Base-by-base conservation (phyloP, 2,888 invertebrate species). In the Cremastinae sp. region DNA sequence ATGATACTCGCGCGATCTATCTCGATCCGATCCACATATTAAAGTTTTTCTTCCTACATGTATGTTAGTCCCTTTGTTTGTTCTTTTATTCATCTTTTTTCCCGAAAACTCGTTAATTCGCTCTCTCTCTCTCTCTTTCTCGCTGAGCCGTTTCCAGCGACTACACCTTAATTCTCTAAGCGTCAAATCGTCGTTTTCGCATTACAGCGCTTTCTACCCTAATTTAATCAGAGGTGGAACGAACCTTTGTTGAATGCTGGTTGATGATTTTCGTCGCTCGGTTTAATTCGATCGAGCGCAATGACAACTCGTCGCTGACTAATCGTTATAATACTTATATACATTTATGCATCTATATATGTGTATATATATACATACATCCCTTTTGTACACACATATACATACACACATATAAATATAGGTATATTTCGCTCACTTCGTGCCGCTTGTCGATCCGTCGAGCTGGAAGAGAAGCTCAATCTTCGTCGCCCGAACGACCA, bases 291-390 rank as follows among this genome's bases (percentile, higher is more conserved):
- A 61, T 73, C 73, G 75, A 78, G 72, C 73, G 41, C 58, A 62
- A 58, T 58, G 62, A 75, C 51, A 47, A 51, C 37, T 59, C 61
- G 51, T 47, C 66, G 35, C 53, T 64, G 62, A 80, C 80, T 75
- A 81, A 83, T 80, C 74, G 70, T 83, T 81, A n/a, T n/a, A 71
- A 78, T 81, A 74, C 81, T 77, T 77, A 77, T 81, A 75, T 80
- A 64, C 22, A 58, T 39, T 7, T 41, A 35, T 65, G 14, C 18
- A 70, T 74, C 69, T 66, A 74, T 72, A 69, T 78, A 68, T 78
- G 47, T 75, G 74, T 75, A 59, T 69, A 70, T 68, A 74, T 71
- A 74, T 80, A 66, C 69, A 64, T 77, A 79, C 72, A 68, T 20
- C 45, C 39, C 58, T 28, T 58, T 5, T 70, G 8, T 58, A 7